Conservation (phyloP, 1,140 invertebrate species). For the Caenorhabditis inopinata region DNA sequence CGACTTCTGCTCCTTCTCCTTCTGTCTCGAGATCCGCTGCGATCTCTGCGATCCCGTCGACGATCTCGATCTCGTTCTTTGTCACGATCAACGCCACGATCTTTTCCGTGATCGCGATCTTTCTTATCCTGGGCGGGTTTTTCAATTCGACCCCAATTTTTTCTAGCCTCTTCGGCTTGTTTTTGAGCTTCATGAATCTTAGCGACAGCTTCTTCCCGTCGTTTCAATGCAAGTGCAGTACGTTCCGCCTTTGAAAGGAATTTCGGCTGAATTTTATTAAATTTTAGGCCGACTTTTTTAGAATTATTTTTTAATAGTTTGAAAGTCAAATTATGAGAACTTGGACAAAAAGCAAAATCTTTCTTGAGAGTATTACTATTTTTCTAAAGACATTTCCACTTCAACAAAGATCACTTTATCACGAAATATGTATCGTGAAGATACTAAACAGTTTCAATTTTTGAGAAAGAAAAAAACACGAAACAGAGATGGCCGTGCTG, state of each 20-base stretch:
- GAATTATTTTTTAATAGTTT: background rate
- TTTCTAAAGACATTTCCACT: too few species aligned
- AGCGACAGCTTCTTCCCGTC: constrained; percentile 80
- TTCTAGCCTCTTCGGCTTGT: constrained; percentile 74
- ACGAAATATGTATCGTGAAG: too few species aligned
- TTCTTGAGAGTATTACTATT: too few species aligned
- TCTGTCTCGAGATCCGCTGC: constrained; percentile 55
- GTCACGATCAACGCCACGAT: constrained; percentile 51
- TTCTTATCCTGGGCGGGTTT: constrained; percentile 21
- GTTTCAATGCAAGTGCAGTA: constrained; percentile 81
- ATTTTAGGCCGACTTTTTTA: constrained; percentile 37
- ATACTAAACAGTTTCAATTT: too few species aligned
- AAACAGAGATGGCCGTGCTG: too few species aligned
- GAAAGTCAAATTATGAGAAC: too few species aligned
- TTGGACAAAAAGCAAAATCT: too few species aligned
- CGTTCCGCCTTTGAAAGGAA: constrained; percentile 95
- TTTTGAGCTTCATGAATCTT: constrained; percentile 74
- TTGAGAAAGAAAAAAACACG: too few species aligned
- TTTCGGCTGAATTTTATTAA: constrained; percentile 73
- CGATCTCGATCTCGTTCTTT: constrained; percentile 53
- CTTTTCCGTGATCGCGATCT: constrained; percentile 61
- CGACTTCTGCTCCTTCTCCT: constrained; percentile 54
- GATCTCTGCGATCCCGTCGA: constrained; percentile 42
- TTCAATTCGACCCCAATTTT: constrained; percentile 67
- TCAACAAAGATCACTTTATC: too few species aligned